Evolutionary conservation across 2,888 invertebrate genomes (phyloP).

Genomic region (Laothoe populi): DNA sequence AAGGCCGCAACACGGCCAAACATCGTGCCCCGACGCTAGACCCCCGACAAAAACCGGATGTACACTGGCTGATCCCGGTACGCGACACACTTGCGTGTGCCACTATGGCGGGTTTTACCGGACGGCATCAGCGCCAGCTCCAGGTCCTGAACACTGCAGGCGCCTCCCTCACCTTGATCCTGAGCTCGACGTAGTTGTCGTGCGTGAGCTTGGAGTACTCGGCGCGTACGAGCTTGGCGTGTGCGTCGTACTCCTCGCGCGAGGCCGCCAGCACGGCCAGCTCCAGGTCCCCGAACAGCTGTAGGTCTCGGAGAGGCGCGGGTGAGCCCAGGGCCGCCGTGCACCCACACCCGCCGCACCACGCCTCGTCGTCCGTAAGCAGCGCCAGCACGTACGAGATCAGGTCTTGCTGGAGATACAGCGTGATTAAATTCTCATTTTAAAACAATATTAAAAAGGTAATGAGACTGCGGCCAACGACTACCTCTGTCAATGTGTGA

Average conservation of each 20-base stretch:
- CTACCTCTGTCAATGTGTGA: no score
- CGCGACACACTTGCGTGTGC: no score
- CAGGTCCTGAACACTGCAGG: background rate
- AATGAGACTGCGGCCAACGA: no score
- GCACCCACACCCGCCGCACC: conserved; percentile 54
- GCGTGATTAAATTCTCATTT: no score
- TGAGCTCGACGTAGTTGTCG: conserved; percentile 63
- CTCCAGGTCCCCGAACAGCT: conserved; percentile 75
- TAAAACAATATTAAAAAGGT: no score
- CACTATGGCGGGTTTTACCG: no score
- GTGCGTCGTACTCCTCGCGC: conserved; percentile 67
- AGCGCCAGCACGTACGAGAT: conserved; percentile 72
- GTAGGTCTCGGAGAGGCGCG: conserved; percentile 62
- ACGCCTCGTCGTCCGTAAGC: conserved; percentile 73
- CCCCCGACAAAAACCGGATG: no score
- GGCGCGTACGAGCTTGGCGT: conserved; percentile 69
- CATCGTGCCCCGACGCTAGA: no score
- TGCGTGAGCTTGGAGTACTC: conserved; percentile 67
- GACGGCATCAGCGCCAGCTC: no score
- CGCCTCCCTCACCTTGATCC: conserved; percentile 62
- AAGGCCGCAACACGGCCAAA: no score
- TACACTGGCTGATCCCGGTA: no score
- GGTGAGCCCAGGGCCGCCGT: conserved; percentile 41
- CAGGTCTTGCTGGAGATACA: conserved; percentile 71
- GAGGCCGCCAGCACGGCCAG: conserved; percentile 71